These are phyloP conservation scores for Lottia gigantea DNA, from an alignment of 2,888 invertebrate genomes.

Conservation along the genomic window DNA sequence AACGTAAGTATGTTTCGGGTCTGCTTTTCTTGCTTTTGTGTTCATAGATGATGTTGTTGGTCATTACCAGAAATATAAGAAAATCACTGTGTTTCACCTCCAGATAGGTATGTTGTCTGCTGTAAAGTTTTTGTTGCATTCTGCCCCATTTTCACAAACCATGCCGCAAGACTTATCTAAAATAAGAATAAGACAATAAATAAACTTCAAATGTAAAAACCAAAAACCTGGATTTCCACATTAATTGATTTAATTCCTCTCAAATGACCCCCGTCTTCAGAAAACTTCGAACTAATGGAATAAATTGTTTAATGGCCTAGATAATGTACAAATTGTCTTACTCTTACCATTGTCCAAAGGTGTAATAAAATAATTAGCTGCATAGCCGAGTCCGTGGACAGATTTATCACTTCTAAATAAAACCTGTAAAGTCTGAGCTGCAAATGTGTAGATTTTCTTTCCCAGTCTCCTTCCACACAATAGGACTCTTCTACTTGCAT, in stretches of 20 bases:
- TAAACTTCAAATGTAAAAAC: no score
- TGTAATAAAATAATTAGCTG: conserved; percentile 15
- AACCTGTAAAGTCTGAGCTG: conserved; percentile 26
- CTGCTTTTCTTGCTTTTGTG: no score
- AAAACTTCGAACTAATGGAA: no score
- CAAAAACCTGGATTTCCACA: no score
- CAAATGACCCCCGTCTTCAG: no score
- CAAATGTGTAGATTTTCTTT: conserved; percentile 27
- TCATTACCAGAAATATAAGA: no score
- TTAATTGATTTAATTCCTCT: no score
- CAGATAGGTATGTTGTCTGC: background rate
- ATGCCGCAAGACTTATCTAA: background rate
- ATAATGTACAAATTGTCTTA: no score
- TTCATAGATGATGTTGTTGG: no score
- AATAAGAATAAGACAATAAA: no score
- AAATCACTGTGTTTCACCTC: background rate
- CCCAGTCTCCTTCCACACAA: conserved; percentile 24
- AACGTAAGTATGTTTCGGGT: no score
- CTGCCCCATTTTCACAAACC: background rate
- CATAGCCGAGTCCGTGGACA: conserved; percentile 26
- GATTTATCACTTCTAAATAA: conserved; percentile 31
- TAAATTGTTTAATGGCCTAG: no score
- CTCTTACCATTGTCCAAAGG: conserved; percentile 10
- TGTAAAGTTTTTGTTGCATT: background rate
- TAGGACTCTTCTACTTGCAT: background rate